A percentile compares a stretch with the other conserved stretches of the same genome.
Conservation (phyloP, 2,888 invertebrate species). For the Melieria omissa region DNA sequence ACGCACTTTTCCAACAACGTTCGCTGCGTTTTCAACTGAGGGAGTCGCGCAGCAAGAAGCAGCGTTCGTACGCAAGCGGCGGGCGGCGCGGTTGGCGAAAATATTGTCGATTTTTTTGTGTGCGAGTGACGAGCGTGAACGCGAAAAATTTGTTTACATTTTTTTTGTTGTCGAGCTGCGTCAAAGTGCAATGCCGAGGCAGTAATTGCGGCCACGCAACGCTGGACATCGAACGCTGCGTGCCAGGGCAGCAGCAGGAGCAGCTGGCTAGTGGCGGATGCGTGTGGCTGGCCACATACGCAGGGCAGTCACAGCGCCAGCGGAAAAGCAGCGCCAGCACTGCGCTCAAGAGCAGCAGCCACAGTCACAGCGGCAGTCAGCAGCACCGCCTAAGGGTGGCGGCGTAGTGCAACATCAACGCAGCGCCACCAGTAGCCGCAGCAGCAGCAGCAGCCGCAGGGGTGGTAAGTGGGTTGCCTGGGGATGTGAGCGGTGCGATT, state of each 20-base stretch:
- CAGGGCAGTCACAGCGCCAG: background rate
- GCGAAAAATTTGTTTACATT: conserved; percentile 50
- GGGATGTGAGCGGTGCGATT: no score
- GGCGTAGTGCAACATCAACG: no score
- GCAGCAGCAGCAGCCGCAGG: no score
- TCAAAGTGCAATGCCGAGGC: background rate
- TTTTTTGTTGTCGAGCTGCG: conserved; percentile 41
- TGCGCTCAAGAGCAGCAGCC: background rate
- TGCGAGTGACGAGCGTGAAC: conserved; percentile 5
- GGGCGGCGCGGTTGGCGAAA: conserved; percentile 11
- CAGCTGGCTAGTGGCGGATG: no score
- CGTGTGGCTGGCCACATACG: conserved; percentile 7
- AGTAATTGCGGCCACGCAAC: no score
- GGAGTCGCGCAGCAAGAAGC: conserved; percentile 5
- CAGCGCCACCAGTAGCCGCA: no score
- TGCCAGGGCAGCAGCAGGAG: no score
- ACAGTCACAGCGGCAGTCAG: conserved; percentile 1
- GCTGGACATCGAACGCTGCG: no score
- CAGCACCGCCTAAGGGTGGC: background rate
- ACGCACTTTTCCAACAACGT: conserved; percentile 18
- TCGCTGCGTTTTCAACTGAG: conserved; percentile 25
- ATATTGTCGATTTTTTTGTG: conserved; percentile 30
- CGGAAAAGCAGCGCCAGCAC: background rate
- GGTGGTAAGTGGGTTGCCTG: no score
- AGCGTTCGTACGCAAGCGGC: conserved; percentile 1